Evolutionary conservation across 2,797 vertebrate species (phyloP).

Genomic region (Oreonectes daqikongensis): DNA sequence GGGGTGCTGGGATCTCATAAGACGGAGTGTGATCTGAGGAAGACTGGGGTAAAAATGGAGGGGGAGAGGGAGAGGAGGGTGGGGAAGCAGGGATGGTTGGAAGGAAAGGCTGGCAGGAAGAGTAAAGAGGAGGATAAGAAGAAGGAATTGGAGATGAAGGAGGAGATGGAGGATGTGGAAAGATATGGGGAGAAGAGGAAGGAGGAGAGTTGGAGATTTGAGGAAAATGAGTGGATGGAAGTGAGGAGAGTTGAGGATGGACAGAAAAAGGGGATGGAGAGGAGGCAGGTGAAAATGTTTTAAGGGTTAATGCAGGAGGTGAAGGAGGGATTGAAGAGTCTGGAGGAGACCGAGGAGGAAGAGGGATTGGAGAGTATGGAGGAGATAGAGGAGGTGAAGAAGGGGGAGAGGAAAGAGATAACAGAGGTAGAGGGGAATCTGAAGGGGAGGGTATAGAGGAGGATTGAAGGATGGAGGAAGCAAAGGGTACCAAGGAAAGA

Average conservation of each 20-base stretch:
- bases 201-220: neutral
- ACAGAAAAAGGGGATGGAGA: slow-evolving; percentile 61
- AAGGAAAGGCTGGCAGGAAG: slow-evolving; percentile 57
- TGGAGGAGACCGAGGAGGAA: neutral
- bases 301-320: too few species aligned
- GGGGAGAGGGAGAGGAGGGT: slow-evolving; percentile 41
- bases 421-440: slow-evolving; percentile 21
- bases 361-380: slow-evolving; percentile 38
- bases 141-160: slow-evolving; percentile 26
- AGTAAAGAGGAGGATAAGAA: slow-evolving; percentile 51
- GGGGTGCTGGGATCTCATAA: slow-evolving; percentile 11
- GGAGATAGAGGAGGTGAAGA: slow-evolving; percentile 24
- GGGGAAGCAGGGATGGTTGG: slow-evolving; percentile 55
- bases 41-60: slow-evolving; percentile 38
- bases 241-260: slow-evolving; percentile 67
- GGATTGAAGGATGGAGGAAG: neutral
- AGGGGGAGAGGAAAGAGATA: slow-evolving; percentile 26
- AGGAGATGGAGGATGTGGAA: slow-evolving; percentile 4
- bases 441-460: slow-evolving; percentile 34
- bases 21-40: neutral
- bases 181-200: slow-evolving; percentile 4
- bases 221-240: slow-evolving; percentile 51
- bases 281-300: neutral
- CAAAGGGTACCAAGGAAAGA: neutral
- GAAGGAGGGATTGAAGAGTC: neutral